Evolutionary conservation across 2,888 invertebrate species (phyloP), one percentile per base, ranked within the genome.

Genomic region (Tetropium fuscum): DNA sequence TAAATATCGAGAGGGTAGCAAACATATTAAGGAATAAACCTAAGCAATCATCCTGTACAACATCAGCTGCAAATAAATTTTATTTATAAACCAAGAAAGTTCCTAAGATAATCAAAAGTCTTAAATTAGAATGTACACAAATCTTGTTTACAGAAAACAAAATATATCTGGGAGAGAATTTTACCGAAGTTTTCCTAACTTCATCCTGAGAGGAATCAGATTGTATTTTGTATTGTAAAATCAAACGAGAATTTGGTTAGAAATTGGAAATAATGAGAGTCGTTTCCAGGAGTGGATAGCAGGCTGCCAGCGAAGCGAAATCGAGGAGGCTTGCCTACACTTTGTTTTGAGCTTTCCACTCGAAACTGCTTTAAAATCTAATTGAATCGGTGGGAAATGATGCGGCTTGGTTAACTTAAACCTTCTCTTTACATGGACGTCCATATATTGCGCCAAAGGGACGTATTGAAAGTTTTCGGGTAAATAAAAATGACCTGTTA

Each of bases 381-480:
- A 60, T 63, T 63, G 63, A 60, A 60, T 63, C 44, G 63, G 58
- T 60, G 58, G 60, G 63, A 63, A 63, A 63, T 58, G 60, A 47
- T 53, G 58, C 63, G 58, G 41, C 60, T 49, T 60, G 60, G 48
- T 47, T 60, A 60, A 63, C 47, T 63, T 63, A 41, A 49, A 41
- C 63, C 32, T 55, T 56, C 34, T 8, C 44, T 44, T 27, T 30
- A 16, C 44, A 44, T 5, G 20, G 44, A 30, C 30, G 27, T 30
- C 44, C 20, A 27, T 44, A 27, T 44, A 44, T 8, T 27, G 44
- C n/a, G 30, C 13, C 19, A 25, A 43, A 11, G 11, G 43, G 11
- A 13, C 7, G 27, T 27, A 22, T 15, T 6, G 8, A 18, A 44
- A 27, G 15, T 44, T 27, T 20, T 10, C 27, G 25, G 44, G 27